Conservation (phyloP, 2,113 vertebrate species). For the Cottus gobio region DNA sequence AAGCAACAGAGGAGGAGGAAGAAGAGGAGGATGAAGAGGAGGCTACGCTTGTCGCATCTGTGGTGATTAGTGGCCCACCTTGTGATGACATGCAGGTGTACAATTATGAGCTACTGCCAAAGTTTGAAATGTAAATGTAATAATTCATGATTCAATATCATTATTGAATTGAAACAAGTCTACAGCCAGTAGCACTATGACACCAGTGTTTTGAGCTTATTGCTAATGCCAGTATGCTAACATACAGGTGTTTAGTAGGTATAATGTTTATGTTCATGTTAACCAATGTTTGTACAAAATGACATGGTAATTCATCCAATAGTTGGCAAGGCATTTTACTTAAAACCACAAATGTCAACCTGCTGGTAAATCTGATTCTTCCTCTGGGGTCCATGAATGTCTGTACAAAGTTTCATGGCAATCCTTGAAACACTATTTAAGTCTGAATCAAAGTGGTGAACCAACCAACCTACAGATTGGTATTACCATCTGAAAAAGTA, state of each 20-base stretch:
- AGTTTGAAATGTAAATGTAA: not conserved
- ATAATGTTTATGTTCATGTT: not conserved
- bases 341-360: not conserved
- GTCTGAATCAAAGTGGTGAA: not conserved
- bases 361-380: not conserved
- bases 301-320: not conserved
- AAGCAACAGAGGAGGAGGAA: not conserved
- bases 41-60: not conserved
- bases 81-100: conserved; percentile 30
- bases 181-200: not conserved
- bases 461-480: not conserved
- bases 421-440: not conserved
- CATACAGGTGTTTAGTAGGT: not conserved
- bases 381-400: not conserved
- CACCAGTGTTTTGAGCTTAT: not conserved
- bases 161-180: not conserved
- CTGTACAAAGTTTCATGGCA: not conserved
- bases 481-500: not conserved
- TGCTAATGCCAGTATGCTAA: not conserved
- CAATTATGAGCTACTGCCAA: not conserved
- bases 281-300: not conserved
- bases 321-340: not conserved
- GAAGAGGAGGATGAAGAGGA: not conserved
- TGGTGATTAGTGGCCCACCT: not conserved
- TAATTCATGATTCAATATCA: not conserved